phyloP scores from a whole-genome alignment of 2,113 vertebrate species.

The Nestor notabilis region DNA sequence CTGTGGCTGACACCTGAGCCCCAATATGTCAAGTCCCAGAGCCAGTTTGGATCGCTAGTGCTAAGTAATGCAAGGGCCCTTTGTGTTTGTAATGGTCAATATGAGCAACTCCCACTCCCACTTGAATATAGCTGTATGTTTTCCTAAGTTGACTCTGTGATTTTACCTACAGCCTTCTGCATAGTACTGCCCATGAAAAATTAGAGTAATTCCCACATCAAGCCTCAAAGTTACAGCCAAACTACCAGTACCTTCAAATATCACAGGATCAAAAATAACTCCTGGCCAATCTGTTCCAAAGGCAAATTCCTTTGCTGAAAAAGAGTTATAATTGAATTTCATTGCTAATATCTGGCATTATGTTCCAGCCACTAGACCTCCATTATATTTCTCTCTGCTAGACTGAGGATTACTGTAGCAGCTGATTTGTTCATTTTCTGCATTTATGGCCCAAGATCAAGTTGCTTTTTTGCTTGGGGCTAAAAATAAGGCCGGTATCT shows the following conservation, averaged over 20 bases:
- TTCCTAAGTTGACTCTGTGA: background rate
- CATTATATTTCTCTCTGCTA: background rate
- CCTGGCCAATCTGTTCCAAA: background rate
- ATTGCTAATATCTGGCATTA: background rate
- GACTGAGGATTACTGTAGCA: background rate
- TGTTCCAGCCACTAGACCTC: background rate
- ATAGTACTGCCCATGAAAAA: background rate
- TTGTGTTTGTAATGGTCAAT: background rate
- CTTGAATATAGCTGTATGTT: background rate
- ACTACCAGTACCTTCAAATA: background rate
- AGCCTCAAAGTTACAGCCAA: background rate
- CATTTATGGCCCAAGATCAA: background rate
- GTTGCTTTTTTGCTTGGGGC: background rate
- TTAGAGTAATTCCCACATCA: background rate
- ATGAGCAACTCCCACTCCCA: background rate
- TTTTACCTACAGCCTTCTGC: background rate
- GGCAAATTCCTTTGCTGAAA: background rate
- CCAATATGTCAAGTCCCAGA: background rate
- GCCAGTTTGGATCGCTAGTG: accelerated
- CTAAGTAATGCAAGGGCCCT: background rate
- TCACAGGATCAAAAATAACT: background rate
- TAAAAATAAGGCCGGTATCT: background rate
- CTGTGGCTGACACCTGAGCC: background rate
- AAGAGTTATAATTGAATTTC: background rate
- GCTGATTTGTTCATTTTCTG: background rate